Percentiles rank a stretch among this genome's conserved stretches.
phyloP scores from a whole-genome alignment of 2,113 vertebrate species.

The Noctilio leporinus region DNA sequence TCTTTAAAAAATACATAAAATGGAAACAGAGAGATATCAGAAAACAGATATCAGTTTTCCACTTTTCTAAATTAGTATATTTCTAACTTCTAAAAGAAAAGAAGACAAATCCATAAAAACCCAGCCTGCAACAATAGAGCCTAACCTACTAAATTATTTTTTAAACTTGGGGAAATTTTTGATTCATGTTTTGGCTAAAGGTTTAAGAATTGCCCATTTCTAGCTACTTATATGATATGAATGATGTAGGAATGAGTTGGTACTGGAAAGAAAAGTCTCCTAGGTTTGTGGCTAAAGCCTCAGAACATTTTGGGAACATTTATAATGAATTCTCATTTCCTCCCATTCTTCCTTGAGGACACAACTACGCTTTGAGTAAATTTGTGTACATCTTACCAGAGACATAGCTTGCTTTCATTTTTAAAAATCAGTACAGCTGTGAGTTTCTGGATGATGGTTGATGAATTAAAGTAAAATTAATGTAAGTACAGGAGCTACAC shows the following conservation, averaged over 20 bases:
- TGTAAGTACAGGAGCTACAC: background rate
- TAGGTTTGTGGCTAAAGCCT: background rate
- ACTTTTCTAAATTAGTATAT: background rate
- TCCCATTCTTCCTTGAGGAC: background rate
- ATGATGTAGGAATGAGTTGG: background rate
- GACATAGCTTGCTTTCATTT: background rate
- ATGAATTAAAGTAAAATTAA: conserved; percentile 13
- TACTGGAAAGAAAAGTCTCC: background rate
- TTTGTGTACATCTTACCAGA: background rate
- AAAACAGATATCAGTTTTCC: background rate
- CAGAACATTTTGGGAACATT: background rate
- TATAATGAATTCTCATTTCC: background rate
- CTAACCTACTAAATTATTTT: background rate
- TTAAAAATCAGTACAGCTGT: background rate
- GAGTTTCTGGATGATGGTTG: background rate
- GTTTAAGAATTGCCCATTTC: background rate
- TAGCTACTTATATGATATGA: background rate
- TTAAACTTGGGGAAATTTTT: background rate
- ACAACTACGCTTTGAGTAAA: background rate
- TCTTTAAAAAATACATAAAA: conserved; percentile 35
- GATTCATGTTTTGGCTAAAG: background rate
- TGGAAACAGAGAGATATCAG: background rate
- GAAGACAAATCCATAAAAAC: background rate
- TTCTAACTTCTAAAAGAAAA: background rate
- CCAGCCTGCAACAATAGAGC: background rate